These are phyloP conservation scores for Watersipora subatra DNA, from an alignment of 1,140 invertebrate genomes.

Conservation along the genomic window DNA sequence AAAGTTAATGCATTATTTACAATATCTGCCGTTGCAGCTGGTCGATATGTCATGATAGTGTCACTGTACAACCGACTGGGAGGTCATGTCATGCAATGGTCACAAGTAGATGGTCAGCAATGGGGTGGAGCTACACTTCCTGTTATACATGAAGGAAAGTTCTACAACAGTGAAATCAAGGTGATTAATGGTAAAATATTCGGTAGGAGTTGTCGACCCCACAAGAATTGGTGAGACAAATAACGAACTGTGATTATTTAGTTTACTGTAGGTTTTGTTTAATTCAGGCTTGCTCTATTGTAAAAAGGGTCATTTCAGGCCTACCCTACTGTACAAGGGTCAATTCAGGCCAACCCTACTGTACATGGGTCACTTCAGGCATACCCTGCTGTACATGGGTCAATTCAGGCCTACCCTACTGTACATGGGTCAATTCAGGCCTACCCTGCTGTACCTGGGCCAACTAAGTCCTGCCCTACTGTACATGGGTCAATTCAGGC, in stretches of 20 bases:
- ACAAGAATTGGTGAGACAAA: background rate
- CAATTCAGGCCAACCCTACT: too few relatives aligned
- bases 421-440: too few relatives aligned
- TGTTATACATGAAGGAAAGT: constrained; percentile 30
- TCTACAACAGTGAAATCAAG: constrained; percentile 33
- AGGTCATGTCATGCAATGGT: constrained; percentile 31
- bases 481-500: too few relatives aligned
- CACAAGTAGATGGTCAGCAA: constrained; percentile 30
- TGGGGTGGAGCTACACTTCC: constrained; percentile 34
- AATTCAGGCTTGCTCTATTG: background rate
- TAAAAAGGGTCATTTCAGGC: background rate
- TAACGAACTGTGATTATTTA: background rate
- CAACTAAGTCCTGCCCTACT: too few relatives aligned
- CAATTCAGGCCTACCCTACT: too few relatives aligned
- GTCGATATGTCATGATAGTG: constrained; percentile 31
- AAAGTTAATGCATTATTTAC: background rate
- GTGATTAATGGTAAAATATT: too few relatives aligned
- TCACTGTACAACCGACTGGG: constrained; percentile 31
- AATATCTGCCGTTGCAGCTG: constrained; percentile 15
- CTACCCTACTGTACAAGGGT: too few relatives aligned
- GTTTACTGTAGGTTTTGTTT: background rate
- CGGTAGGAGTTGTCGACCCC: too few relatives aligned
- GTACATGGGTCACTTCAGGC: too few relatives aligned
- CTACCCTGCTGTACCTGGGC: too few relatives aligned
- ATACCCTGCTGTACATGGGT: too few relatives aligned